Evolutionary conservation across 64 coral and sea anemone species (phyloP).

Genomic region (Stichodactyla mertensii): DNA sequence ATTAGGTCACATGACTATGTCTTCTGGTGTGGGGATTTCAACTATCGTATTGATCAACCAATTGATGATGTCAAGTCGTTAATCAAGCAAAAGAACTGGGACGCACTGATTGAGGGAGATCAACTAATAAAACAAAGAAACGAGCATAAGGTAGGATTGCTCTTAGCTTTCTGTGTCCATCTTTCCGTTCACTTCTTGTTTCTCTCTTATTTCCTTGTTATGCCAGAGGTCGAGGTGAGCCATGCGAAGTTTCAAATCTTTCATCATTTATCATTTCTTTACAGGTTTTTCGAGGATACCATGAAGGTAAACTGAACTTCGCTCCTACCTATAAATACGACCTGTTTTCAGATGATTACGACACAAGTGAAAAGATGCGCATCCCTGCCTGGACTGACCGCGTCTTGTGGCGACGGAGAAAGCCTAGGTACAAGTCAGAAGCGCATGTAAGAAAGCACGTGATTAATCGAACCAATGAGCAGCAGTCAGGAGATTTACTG

Average conservation of each 20-base stretch:
- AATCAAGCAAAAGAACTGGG: slow-evolving; percentile 87
- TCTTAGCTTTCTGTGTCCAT: too few relatives aligned
- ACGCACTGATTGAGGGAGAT: slow-evolving; percentile 66
- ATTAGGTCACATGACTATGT: slow-evolving; percentile 93
- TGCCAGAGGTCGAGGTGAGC: background rate
- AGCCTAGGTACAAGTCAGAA: slow-evolving; percentile 71
- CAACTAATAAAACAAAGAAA: slow-evolving; percentile 73
- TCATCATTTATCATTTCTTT: background rate
- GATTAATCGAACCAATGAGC: slow-evolving; percentile 6
- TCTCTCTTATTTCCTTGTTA: too few relatives aligned
- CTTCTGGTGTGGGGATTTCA: slow-evolving; percentile 99
- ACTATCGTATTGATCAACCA: slow-evolving; percentile 91
- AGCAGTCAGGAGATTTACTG: background rate
- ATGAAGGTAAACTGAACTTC: slow-evolving; percentile 79
- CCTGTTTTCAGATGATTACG: slow-evolving; percentile 95
- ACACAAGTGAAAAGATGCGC: slow-evolving; percentile 96
- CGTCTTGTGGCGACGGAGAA: slow-evolving; percentile 87
- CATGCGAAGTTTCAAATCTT: background rate
- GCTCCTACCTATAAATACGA: slow-evolving; percentile 98
- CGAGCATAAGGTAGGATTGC: slow-evolving; percentile 57
- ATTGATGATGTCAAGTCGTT: slow-evolving; percentile 91
- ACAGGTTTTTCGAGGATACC: slow-evolving; percentile 89
- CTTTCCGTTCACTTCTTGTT: too few relatives aligned
- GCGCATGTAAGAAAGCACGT: slow-evolving; percentile 23
- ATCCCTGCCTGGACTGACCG: slow-evolving; percentile 97